These are phyloP conservation scores for Drosophila mettleri DNA, from an alignment of 2,888 invertebrate species.

Conservation along the genomic window DNA sequence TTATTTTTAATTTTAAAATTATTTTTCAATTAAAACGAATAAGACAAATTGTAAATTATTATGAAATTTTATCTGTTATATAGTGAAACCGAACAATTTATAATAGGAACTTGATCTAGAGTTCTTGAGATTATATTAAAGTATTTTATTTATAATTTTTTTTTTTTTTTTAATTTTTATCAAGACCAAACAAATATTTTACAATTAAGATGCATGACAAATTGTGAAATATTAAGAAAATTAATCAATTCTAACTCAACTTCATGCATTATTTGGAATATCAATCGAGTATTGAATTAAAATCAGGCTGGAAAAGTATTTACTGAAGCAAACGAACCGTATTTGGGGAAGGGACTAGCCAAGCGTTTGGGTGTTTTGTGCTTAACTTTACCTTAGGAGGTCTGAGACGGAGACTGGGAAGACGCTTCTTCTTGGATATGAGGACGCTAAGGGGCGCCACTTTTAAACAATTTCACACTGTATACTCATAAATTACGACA, in stretches of 20 bases:
- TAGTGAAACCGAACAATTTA: too few relatives aligned
- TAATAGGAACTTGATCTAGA: too few relatives aligned
- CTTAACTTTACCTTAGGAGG: conserved; percentile 29
- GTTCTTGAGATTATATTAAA: too few relatives aligned
- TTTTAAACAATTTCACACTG: conserved; percentile 80
- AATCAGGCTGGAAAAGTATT: background rate
- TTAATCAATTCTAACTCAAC: background rate
- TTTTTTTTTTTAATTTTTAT: too few relatives aligned
- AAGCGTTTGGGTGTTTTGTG: conserved; percentile 8
- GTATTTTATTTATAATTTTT: too few relatives aligned
- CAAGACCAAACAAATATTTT: too few relatives aligned
- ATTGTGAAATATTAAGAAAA: too few relatives aligned
- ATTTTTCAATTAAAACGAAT: too few relatives aligned
- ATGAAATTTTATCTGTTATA: too few relatives aligned
- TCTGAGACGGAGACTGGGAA: conserved; percentile 7
- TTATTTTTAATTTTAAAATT: too few relatives aligned
- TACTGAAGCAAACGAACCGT: background rate
- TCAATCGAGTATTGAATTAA: background rate
- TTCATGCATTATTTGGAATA: background rate
- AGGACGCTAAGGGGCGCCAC: conserved; percentile 55
- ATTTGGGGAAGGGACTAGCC: background rate
- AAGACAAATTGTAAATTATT: too few relatives aligned
- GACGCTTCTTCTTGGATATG: conserved; percentile 26
- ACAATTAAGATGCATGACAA: too few relatives aligned
- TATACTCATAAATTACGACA: conserved; percentile 81